Percentiles rank a stretch among this genome's conserved stretches.
Conservation (phyloP, 2,113 vertebrate genomes). For the Caloenas nicobarica region DNA sequence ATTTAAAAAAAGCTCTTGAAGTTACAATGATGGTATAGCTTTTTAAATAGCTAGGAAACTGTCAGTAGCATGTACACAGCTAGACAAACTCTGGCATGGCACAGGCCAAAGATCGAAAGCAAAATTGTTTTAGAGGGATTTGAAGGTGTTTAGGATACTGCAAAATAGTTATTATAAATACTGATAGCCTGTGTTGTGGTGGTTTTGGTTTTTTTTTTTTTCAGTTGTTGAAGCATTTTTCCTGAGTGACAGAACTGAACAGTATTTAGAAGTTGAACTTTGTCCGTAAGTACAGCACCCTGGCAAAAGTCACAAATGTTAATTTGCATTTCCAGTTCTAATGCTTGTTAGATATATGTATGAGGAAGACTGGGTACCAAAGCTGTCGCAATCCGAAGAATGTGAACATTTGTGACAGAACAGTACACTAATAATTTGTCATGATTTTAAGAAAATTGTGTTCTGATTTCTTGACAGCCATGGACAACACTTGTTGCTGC, state of each 20-base stretch:
- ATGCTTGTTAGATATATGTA: background rate
- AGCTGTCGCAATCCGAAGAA: background rate
- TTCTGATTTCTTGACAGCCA: slow-evolving; percentile 78
- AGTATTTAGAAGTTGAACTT: slow-evolving; percentile 92
- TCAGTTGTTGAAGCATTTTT: slow-evolving; percentile 94
- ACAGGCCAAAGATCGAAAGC: background rate
- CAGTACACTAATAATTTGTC: background rate
- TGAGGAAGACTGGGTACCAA: background rate
- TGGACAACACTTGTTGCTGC: slow-evolving; percentile 88
- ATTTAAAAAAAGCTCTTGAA: background rate
- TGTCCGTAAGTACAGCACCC: slow-evolving; percentile 85
- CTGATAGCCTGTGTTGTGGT: background rate
- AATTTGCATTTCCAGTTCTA: background rate
- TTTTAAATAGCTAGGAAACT: background rate
- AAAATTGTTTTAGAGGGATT: background rate
- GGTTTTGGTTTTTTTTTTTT: background rate
- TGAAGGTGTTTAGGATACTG: background rate
- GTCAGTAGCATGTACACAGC: background rate
- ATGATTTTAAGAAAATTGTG: background rate
- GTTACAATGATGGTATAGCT: background rate
- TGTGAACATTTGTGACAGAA: background rate
- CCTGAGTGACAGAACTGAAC: slow-evolving; percentile 81
- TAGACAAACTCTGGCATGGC: background rate
- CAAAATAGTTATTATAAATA: background rate
- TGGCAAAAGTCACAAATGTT: background rate